phyloP scores from a whole-genome alignment of 37 sponge, comb jelly and placozoan species.

The Axinella damicornis region DNA sequence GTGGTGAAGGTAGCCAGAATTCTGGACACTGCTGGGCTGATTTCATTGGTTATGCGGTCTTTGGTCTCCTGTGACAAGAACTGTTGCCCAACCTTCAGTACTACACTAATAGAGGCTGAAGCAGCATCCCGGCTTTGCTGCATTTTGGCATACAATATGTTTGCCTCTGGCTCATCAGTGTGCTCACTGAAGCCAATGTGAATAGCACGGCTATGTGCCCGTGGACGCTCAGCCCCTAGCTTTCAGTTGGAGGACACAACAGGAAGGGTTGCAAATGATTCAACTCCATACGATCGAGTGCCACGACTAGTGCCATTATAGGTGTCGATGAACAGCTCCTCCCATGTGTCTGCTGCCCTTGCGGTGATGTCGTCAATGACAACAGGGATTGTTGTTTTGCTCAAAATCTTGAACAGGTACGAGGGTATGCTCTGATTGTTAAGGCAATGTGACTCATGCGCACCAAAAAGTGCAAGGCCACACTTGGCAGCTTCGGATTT shows the following conservation, averaged over 20 bases:
- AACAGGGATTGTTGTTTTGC: background rate
- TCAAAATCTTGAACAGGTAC: constrained; percentile 1
- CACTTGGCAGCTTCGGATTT: constrained; percentile 3
- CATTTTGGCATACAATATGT: background rate
- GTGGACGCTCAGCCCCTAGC: background rate
- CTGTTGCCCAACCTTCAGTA: too few species aligned
- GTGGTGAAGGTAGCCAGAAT: too few species aligned
- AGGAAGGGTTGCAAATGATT: background rate
- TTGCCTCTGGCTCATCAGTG: constrained; percentile 11
- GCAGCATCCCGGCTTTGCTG: background rate
- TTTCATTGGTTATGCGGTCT: too few species aligned
- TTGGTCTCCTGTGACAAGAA: too few species aligned
- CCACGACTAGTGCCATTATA: background rate
- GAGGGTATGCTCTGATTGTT: background rate
- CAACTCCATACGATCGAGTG: constrained; percentile 3
- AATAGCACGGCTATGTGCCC: background rate
- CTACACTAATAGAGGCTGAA: background rate
- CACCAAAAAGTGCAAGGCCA: background rate
- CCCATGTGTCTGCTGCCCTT: too few species aligned
- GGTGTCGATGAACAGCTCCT: too few species aligned
- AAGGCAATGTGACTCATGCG: background rate
- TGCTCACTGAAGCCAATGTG: background rate
- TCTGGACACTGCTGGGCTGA: too few species aligned
- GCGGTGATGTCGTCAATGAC: background rate
- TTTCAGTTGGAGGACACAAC: background rate